These are phyloP conservation scores for Rhagium mordax DNA, from an alignment of 2,888 invertebrate genomes.

Conservation along the genomic window DNA sequence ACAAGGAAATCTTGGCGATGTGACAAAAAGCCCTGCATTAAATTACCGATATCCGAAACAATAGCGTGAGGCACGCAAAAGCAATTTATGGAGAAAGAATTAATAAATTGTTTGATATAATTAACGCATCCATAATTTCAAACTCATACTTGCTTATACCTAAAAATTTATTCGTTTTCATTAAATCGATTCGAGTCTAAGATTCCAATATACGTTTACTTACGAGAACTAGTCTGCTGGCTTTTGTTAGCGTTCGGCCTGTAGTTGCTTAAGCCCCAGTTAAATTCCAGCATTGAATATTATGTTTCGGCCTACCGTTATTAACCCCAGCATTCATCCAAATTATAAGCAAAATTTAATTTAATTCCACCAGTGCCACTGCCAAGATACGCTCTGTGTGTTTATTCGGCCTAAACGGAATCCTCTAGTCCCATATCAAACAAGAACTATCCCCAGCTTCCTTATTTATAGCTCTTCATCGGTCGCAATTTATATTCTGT, in stretches of 20 bases:
- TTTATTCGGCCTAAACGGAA: slow-evolving; percentile 14
- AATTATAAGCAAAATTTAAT: slow-evolving; percentile 1
- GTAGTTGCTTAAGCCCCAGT: neutral
- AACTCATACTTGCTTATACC: too few species aligned
- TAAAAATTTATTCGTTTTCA: too few species aligned
- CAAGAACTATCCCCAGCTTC: slow-evolving; percentile 40
- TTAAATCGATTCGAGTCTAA: too few species aligned
- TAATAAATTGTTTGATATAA: too few species aligned
- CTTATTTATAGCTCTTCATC: slow-evolving; percentile 49
- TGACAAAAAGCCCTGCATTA: too few species aligned
- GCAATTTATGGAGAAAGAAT: too few species aligned
- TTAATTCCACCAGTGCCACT: neutral
- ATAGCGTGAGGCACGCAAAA: too few species aligned
- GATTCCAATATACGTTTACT: too few species aligned
- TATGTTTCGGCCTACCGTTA: neutral
- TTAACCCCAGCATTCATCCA: neutral
- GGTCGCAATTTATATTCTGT: slow-evolving; percentile 57
- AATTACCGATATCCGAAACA: too few species aligned
- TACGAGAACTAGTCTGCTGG: neutral
- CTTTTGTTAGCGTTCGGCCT: neutral
- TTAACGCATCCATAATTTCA: too few species aligned
- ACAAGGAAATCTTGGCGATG: too few species aligned
- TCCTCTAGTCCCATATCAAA: slow-evolving; percentile 41
- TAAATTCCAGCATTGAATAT: slow-evolving; percentile 6
- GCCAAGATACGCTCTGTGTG: neutral